Base-by-base conservation (phyloP, 2,113 vertebrate species). In the Galbula dea region DNA sequence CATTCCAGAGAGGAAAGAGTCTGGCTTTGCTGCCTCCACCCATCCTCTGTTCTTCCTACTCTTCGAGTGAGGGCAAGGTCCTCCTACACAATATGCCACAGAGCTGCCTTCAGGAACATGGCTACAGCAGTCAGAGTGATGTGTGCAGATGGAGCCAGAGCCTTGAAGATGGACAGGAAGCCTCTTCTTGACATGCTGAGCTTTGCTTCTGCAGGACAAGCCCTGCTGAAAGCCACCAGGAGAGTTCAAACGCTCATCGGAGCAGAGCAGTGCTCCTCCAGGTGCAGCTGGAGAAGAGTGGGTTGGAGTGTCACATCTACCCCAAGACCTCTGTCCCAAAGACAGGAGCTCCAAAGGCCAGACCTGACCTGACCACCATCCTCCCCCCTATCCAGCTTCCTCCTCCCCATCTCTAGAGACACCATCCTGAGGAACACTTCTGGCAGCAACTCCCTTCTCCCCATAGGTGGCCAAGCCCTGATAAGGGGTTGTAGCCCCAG, bases 11-110 rank as follows among this genome's bases (percentile, higher is more conserved):
- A 1, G 15, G 46, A 80, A 36, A 9, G 55, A 84, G 49, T 36
- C 59, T 6, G 49, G 67, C 49, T 66, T 32, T 11, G 34, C 67
- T 45, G 75, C 63, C 88, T 83, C 93, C 22, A 30, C 41, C 49
- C 76, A 34, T 83, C 0, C 0, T 36, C 75, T 10, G 22, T 18
- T 83, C 72, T 63, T 61, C 41, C 34, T 2, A 4, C 0, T 4
- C 55, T 39, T 32, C 41, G 48, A 77, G 20, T 0, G 22, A 82
- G 37, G 65, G 88, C 66, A 67, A 63, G 73, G 34, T 55, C 66
- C 52, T 91, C 52, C 88, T 55, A 19, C 6, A 3, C 19, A 11
- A 51, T 19, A 51, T 23, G 45, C 66, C 58, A 34, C 15, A 27
- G 63, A 77, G n/a, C 43, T 54, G 29, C 34, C 68, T 71, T 49